Base-by-base conservation (phyloP, 1,140 invertebrate genomes). In the Drosophila yakuba region DNA sequence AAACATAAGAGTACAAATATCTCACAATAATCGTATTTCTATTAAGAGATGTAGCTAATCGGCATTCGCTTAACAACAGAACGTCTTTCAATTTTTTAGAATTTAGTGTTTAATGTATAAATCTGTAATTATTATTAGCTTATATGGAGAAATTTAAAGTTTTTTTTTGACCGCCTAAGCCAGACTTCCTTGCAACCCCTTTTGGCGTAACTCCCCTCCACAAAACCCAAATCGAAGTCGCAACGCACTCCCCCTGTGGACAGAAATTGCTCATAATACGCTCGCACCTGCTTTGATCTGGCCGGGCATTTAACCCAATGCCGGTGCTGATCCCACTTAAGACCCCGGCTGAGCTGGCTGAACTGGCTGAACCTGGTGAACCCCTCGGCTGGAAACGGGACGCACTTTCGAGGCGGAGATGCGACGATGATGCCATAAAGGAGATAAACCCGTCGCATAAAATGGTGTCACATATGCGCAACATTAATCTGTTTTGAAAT, bases 391-490 rank as follows among this genome's bases (percentile, higher is more conserved):
- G 39, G 20, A 39, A 39, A n/a, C 23, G 57, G 44, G 44, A 10
- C 54, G 38, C 58, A 71, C 74, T 64, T 61, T 56, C 59, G 66
- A 14, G 4, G 66, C 4, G 17, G 43, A 50, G 51, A 61, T 48
- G 67, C 59, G 80, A 72, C 78, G 82, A 79, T 88, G 83, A 83
- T 88, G 83, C 83, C 83, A 88, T 88, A 88, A 83, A 86, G 71
- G 83, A 88, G 83, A 88, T 88, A 88, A 88, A 74, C 83, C 84
- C 84, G 76, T 88, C 80, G 84, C 84, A 89, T 89, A 89, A 84
- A 89, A 88, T 88, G 84, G 88, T 88, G 81, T 84, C 90, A 91
- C 90, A 91, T 91, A 91, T 91, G 90, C 90, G 90, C 80, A 74
- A 83, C 90, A 91, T 91, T 91, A 91, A 91, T 91, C 85, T 90